phyloP scores from a whole-genome alignment of 2,888 invertebrate species.

The Eucriotettix oculatus region DNA sequence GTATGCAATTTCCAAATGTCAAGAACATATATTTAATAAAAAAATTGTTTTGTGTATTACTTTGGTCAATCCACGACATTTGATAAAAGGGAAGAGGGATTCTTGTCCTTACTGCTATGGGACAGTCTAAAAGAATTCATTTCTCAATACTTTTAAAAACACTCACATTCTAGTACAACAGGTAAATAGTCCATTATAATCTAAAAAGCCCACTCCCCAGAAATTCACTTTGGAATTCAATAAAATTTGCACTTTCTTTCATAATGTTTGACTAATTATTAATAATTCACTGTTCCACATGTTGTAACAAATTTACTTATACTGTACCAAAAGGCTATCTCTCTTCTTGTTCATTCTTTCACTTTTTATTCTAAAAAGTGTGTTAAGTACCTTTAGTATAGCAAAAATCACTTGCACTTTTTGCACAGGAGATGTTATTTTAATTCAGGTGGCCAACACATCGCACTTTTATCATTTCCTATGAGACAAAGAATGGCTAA shows the following conservation, averaged over 20 bases:
- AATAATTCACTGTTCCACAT: no score
- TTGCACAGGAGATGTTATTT: not conserved
- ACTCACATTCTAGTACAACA: constrained; percentile 13
- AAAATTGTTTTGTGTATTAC: constrained; percentile 8
- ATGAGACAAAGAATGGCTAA: no score
- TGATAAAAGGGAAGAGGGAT: constrained; percentile 3
- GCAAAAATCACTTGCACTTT: constrained; percentile 1
- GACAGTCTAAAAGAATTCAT: constrained; percentile 9
- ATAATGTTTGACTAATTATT: not conserved
- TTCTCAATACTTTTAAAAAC: constrained; percentile 12
- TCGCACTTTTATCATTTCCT: not conserved
- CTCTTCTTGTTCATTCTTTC: no score
- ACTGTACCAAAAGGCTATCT: no score
- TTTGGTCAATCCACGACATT: constrained; percentile 12
- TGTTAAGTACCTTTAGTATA: constrained; percentile 5
- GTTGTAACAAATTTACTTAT: no score
- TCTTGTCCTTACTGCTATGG: constrained; percentile 7
- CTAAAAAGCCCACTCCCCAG: constrained; percentile 7
- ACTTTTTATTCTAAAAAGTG: no score
- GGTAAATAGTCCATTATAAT: constrained; percentile 8
- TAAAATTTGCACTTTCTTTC: not conserved
- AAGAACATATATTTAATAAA: constrained; percentile 10
- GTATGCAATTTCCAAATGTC: constrained; percentile 8
- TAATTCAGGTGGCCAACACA: constrained; percentile 1
- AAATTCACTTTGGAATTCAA: not conserved